A percentile compares a stretch with the other conserved stretches of the same genome.
Conservation (phyloP, 2,113 vertebrate genomes). For the Sphaerodactylus townsendi region DNA sequence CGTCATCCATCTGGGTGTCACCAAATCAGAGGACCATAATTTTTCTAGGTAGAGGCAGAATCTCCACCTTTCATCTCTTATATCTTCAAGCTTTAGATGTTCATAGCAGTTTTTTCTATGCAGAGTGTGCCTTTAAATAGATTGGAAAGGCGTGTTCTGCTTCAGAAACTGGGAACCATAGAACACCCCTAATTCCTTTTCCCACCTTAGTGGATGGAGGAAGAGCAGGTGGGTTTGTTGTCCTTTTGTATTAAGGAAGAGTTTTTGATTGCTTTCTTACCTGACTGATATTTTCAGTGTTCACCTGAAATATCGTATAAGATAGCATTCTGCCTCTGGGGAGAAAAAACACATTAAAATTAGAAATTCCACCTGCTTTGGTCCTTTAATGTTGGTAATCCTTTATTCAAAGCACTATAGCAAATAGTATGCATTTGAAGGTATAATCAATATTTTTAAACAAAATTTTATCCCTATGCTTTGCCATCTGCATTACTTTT, state of each 20-base stretch:
- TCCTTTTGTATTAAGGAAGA: neutral
- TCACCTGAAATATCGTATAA: neutral
- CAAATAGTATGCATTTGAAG: slow-evolving; percentile 62
- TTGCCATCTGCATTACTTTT: slow-evolving; percentile 29
- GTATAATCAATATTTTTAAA: slow-evolving; percentile 56
- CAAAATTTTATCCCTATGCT: slow-evolving; percentile 16
- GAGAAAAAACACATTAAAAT: neutral
- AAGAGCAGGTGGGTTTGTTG: neutral
- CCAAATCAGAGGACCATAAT: no score
- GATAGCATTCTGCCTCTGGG: no score
- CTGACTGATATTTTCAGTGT: neutral
- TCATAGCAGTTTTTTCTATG: neutral
- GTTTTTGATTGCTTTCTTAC: neutral
- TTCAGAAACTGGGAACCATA: neutral
- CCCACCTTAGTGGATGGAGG: neutral
- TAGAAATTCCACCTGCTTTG: slow-evolving; percentile 28
- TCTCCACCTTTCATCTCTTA: neutral
- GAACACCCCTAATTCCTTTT: neutral
- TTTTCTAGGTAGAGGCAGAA: no score
- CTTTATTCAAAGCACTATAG: slow-evolving; percentile 54
- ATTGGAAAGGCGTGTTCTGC: neutral
- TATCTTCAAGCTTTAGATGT: neutral
- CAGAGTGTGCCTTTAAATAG: neutral
- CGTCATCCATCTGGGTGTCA: no score
- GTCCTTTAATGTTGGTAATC: slow-evolving; percentile 49